Conservation (phyloP, 2,113 vertebrate genomes). For the Ciconia maguari region DNA sequence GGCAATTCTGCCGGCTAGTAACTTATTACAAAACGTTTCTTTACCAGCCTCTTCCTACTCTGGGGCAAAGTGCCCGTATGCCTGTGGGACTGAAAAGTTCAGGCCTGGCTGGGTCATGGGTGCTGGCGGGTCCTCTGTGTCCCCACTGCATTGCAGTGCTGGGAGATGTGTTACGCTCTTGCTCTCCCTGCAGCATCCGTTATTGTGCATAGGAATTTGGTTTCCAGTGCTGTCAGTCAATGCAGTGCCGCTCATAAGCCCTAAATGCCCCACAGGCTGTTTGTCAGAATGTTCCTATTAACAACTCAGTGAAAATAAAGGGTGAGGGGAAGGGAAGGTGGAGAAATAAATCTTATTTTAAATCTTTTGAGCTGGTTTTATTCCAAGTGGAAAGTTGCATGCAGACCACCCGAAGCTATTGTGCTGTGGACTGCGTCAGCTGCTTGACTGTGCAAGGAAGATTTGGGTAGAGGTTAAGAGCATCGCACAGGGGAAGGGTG, state of each 20-base stretch:
- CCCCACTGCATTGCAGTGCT: background rate
- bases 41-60: slow-evolving; percentile 9
- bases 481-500: slow-evolving; percentile 24
- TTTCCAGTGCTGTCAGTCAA: slow-evolving; percentile 21
- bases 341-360: slow-evolving; percentile 60
- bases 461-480: slow-evolving; percentile 29
- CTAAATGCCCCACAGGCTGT: slow-evolving; percentile 31
- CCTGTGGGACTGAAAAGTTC: background rate
- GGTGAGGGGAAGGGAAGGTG: slow-evolving; percentile 54
- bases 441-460: background rate
- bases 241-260: background rate
- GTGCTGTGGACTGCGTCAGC: slow-evolving; percentile 23
- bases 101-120: background rate
- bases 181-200: background rate
- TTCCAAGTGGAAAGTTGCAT: slow-evolving; percentile 46
- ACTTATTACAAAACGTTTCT: slow-evolving; percentile 44
- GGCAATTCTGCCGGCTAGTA: slow-evolving; percentile 16
- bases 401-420: slow-evolving; percentile 60
- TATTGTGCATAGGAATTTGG: background rate
- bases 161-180: background rate
- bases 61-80: background rate
- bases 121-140: background rate
- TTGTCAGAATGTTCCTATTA: slow-evolving; percentile 64
- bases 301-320: slow-evolving; percentile 51
- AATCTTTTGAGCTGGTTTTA: slow-evolving; percentile 44